Conservation (phyloP, 2,113 vertebrate genomes). For the Octodon degus region DNA sequence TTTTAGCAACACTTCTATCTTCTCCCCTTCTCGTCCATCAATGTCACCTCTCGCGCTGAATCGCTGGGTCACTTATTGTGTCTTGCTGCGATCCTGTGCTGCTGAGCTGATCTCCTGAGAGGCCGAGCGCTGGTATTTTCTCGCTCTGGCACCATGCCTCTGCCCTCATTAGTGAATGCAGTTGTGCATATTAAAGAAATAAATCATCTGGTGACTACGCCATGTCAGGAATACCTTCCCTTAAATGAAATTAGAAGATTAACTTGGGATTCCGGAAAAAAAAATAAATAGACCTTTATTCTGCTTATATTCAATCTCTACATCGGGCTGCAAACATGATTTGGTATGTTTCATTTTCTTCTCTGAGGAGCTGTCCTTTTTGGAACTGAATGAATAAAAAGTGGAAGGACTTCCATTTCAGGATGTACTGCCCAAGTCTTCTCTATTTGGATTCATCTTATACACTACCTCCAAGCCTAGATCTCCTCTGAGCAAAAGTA, state of each 20-base stretch:
- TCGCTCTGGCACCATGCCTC: conserved; percentile 68
- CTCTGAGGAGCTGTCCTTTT: not conserved
- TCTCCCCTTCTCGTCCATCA: not conserved
- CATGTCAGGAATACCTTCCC: conserved; percentile 56
- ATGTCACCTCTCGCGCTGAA: not conserved
- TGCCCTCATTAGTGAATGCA: conserved; percentile 69
- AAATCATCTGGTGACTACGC: conserved; percentile 72
- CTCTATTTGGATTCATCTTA: not conserved
- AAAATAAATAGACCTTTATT: not conserved
- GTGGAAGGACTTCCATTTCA: not conserved
- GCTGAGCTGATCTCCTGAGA: conserved; percentile 61
- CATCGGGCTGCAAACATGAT: not conserved
- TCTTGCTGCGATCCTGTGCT: conserved; percentile 62
- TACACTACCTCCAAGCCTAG: not conserved
- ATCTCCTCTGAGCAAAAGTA: not conserved
- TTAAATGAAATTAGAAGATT: conserved; percentile 70
- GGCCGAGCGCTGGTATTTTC: conserved; percentile 24
- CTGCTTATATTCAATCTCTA: not conserved
- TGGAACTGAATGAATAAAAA: conserved; percentile 42
- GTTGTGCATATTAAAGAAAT: conserved; percentile 78
- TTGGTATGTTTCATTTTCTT: conserved; percentile 4
- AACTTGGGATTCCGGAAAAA: conserved; percentile 34
- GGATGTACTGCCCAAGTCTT: not conserved
- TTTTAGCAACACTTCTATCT: conserved; percentile 34
- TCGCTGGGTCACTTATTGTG: conserved; percentile 45